A percentile compares a stretch with the other conserved stretches of the same genome.
These are phyloP conservation scores for Gymnothorax reevesii DNA, from an alignment of 2,797 vertebrate species.

Conservation along the genomic window DNA sequence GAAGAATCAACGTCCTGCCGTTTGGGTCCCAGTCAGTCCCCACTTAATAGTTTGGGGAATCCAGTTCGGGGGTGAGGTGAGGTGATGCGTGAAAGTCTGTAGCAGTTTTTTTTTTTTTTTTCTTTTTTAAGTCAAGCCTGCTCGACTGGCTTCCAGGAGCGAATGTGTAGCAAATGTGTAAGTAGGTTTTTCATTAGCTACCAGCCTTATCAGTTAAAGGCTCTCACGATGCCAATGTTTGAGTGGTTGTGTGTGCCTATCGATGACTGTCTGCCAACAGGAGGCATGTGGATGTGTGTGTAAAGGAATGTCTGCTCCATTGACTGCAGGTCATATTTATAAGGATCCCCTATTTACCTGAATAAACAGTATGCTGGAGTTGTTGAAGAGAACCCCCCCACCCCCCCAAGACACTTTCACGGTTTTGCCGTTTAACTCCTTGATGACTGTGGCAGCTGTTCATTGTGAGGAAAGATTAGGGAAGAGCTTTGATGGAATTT, in stretches of 20 bases:
- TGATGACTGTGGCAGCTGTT: not conserved
- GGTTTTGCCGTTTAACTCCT: conserved; percentile 8
- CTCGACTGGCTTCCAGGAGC: not conserved
- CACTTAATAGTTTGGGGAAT: not conserved
- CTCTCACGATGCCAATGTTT: not conserved
- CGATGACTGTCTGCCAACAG: not conserved
- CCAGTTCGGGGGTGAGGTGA: not conserved
- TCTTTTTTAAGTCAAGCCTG: not conserved
- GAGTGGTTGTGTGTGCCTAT: not conserved
- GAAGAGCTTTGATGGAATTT: not conserved
- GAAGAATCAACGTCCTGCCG: not conserved
- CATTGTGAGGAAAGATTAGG: not conserved
- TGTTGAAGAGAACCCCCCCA: conserved; percentile 53
- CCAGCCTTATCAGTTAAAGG: conserved; percentile 25
- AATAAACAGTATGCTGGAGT: conserved; percentile 73
- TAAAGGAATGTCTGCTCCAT: conserved; percentile 35
- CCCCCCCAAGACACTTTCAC: not conserved
- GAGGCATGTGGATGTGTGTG: not conserved
- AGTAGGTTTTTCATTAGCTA: conserved; percentile 12
- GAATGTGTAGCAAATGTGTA: not conserved
- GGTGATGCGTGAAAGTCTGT: not conserved
- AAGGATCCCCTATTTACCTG: conserved; percentile 82
- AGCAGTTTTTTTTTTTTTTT: not conserved
- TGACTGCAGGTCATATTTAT: conserved; percentile 64
- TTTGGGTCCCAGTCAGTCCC: not conserved